Percentiles rank a stretch among this genome's conserved stretches.
phyloP scores from a whole-genome alignment of 1,140 invertebrate species.

The Whitmania pigra region DNA sequence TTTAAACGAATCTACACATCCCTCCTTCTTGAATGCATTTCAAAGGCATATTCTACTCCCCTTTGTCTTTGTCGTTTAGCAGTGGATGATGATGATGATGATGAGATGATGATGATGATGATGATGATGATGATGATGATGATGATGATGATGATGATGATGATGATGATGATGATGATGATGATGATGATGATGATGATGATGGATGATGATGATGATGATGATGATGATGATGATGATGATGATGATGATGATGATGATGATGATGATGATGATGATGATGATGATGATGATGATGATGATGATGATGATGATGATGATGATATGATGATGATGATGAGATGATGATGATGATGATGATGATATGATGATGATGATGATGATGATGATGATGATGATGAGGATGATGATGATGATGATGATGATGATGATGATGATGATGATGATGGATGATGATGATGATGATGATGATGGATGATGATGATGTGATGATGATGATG shows the following conservation, averaged over 20 bases:
- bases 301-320: neutral
- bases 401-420: too few species aligned
- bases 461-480: too few species aligned
- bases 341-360: neutral
- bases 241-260: too few species aligned
- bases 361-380: neutral
- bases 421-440: too few species aligned
- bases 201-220: too few species aligned
- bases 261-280: too few species aligned
- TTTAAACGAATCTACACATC: neutral
- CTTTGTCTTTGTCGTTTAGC: neutral
- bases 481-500: neutral
- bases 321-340: neutral
- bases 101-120: constrained; percentile 5
- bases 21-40: neutral
- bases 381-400: too few species aligned
- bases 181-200: neutral
- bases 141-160: neutral
- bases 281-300: too few species aligned
- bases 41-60: neutral
- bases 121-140: neutral
- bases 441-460: too few species aligned
- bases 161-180: neutral
- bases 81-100: neutral
- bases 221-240: too few species aligned